A percentile compares a stretch with the other conserved stretches of the same genome.
These are phyloP conservation scores for Coccyzus lansbergi DNA, from an alignment of 2,797 vertebrate genomes.

Conservation along the genomic window DNA sequence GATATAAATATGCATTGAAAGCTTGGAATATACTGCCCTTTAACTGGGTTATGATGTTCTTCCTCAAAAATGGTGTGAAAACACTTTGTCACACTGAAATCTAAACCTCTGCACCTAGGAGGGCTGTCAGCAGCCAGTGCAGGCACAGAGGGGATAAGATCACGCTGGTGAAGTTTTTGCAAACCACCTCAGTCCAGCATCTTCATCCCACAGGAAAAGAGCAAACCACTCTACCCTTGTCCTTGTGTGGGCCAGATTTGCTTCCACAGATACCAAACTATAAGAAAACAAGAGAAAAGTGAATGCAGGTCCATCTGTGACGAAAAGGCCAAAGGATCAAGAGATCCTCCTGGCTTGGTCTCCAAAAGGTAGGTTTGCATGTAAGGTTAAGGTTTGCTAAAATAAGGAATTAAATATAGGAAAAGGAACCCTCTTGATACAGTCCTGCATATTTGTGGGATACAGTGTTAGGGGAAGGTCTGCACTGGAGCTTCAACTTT, in stretches of 20 bases:
- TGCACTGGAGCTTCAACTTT: not conserved
- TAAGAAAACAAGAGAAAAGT: not conserved
- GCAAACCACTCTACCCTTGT: not conserved
- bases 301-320: not conserved
- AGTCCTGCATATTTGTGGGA: not conserved
- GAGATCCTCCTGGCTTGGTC: not conserved
- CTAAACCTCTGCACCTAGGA: constrained; percentile 20
- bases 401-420: not conserved
- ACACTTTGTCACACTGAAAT: constrained; percentile 48
- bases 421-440: not conserved
- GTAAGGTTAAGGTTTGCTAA: not conserved
- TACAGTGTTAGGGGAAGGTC: not conserved
- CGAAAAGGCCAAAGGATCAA: not conserved
- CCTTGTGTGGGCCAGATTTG: not conserved
- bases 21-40: constrained; percentile 37
- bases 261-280: not conserved
- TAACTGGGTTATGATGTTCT: constrained; percentile 64
- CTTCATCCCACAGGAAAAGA: not conserved
- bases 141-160: not conserved
- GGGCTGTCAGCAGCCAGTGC: not conserved
- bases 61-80: constrained; percentile 49
- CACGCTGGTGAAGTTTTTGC: not conserved
- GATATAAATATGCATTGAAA: constrained; percentile 47
- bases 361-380: not conserved
- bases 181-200: not conserved